These are phyloP conservation scores for Numida meleagris DNA, from an alignment of 2,113 vertebrate genomes.

Conservation along the genomic window DNA sequence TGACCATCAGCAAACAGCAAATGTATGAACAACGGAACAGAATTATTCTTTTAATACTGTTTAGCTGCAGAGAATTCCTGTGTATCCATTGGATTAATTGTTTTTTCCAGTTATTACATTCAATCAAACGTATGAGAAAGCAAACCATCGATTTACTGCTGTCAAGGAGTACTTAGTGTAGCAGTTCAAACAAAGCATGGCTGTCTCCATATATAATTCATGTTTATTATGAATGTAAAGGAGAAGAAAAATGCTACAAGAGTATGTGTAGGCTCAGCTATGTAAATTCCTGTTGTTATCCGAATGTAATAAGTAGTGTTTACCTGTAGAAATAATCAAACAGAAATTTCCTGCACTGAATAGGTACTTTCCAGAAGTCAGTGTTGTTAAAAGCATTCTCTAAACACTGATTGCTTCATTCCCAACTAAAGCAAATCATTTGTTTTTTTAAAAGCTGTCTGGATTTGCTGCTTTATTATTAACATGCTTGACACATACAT, in stretches of 20 bases:
- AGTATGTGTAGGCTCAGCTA: conserved; percentile 4
- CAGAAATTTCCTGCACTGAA: conserved; percentile 29
- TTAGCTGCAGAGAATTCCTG: conserved; percentile 15
- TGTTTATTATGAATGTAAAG: conserved; percentile 55
- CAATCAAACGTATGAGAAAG: conserved; percentile 47
- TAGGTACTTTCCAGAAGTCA: conserved; percentile 28
- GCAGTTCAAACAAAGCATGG: conserved; percentile 66
- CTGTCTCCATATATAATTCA: conserved; percentile 70
- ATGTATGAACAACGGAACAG: not conserved
- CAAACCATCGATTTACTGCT: conserved; percentile 53
- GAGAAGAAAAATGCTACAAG: conserved; percentile 21
- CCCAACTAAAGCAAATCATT: not conserved
- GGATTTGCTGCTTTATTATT: conserved; percentile 16
- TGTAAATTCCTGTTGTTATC: conserved; percentile 45
- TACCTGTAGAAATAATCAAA: conserved; percentile 63
- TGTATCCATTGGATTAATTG: conserved; percentile 43
- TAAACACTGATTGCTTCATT: conserved; percentile 12
- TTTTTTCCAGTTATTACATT: conserved; percentile 61
- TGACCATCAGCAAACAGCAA: conserved; percentile 1
- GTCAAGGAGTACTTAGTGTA: conserved; percentile 60
- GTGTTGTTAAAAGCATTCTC: not conserved
- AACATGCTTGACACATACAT: not conserved
- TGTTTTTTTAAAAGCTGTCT: conserved; percentile 27
- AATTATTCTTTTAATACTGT: not conserved
- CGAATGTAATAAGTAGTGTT: conserved; percentile 51